A percentile compares a stretch with the other conserved stretches of the same genome.
Evolutionary conservation across 2,113 vertebrate species (phyloP).

Genomic region (Panthera uncia): DNA sequence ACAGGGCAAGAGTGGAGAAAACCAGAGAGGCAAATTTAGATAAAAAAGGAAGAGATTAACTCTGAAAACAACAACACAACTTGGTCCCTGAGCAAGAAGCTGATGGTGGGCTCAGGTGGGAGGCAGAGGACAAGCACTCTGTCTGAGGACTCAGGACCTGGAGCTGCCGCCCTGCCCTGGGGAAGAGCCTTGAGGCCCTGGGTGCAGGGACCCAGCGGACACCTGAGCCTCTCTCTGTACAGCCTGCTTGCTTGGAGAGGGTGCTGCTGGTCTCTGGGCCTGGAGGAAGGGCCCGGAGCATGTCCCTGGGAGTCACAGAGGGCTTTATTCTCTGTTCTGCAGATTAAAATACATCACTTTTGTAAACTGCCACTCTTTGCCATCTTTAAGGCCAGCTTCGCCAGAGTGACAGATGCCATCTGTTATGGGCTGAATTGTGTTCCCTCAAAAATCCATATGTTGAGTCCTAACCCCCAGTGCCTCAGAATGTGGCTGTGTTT

Average conservation of each 20-base stretch:
- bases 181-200: background rate
- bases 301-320: background rate
- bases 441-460: background rate
- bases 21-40: too few relatives aligned
- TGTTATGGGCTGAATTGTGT: background rate
- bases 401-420: background rate
- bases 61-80: background rate
- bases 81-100: background rate
- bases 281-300: background rate
- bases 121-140: background rate
- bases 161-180: background rate
- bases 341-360: background rate
- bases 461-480: background rate
- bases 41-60: too few relatives aligned
- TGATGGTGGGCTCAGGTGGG: accelerated
- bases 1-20: background rate
- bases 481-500: background rate
- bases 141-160: too few relatives aligned
- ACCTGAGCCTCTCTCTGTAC: background rate
- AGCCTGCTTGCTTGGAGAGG: background rate
- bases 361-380: background rate
- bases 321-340: background rate
- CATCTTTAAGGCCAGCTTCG: background rate
- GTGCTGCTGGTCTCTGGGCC: too few relatives aligned
- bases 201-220: accelerated